Base-by-base conservation (phyloP, 2,113 vertebrate genomes). In the Silurus meridionalis region DNA sequence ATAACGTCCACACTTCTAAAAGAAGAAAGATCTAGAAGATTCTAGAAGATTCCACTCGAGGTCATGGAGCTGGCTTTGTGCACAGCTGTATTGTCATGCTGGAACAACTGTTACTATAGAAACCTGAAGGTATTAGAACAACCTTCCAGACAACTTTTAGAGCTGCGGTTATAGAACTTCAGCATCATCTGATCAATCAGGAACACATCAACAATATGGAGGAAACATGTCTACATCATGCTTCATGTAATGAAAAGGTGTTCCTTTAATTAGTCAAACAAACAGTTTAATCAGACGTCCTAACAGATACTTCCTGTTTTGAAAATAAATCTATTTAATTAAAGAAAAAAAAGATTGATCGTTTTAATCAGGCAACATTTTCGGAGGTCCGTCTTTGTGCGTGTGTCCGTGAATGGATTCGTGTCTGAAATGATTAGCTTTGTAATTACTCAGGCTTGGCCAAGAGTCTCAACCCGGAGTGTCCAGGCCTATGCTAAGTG, bases 401-500 rank as follows among this genome's bases (percentile, higher is more conserved):
- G 61, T 28, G 84, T 72, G 72, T 61, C 66, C 37, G 80, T 81
- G 86, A 90, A 89, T 63, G 67, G 84, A 52, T 78, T 60, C 57
- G n/a, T 84, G 89, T 90, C 86, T 69, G 84, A 84, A 87, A 80
- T 89, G 89, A 90, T 90, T 90, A 90, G 78, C 89, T 86, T 79
- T 89, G 86, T 89, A 90, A 90, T 90, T 88, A 90, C 88, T 90
- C 89, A 89, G 83, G 48, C 69, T 82, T 80, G 66, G 80, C 63
- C 37, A 19, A 83, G 72, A 72, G 83, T 85, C 71, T 71, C 67
- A 79, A 75, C 57, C 61, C 53, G 25, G 48, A 64, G 46, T 87
- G 80, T 89, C 66, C 48, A 74, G 67, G 48, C 82, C 83, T 82
- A 72, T 72, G 88, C 84, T 80, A 57, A 28, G 80, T 82, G 80